Evolutionary conservation across 2,797 vertebrate genomes (phyloP), one percentile per base, ranked within the genome.

Genomic region (Meda fulgida): DNA sequence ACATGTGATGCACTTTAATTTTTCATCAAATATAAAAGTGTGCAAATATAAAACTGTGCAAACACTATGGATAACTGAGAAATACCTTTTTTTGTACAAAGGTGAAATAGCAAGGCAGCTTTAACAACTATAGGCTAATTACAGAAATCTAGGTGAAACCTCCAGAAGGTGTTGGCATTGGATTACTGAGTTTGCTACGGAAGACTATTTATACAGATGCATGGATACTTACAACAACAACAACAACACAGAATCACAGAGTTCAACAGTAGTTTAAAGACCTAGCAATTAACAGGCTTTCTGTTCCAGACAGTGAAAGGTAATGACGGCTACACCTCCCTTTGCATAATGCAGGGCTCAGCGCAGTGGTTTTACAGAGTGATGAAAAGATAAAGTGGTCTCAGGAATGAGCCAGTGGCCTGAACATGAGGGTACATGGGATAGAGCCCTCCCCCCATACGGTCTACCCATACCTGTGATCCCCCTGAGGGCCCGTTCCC

Each of bases 401-500:
- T 90, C 80, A 93, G 89, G 94, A 94, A 94, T 95, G 93, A 94
- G 93, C 94, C 93, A 93, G 93, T 91, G 93, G 91, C 90, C 92
- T 90, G 92, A 87, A 90, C 90, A 87, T 90, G 87, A 91, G 91
- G 91, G 91, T 89, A 86, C 72, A 82, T 31, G 73, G 78, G 65
- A 77, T 80, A 89, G 88, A 89, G 87, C 89, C 89, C 85, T 21
- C 26, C 82, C 72, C 73, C 86, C 85, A 84, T 87, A 87, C 75
- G 73, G 88, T 91, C 92, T 83, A 90, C 91, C 91, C 87, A 91
- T 86, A 92, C 89, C 93, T 95, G 95, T 87, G 94, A 95, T 94
- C 92, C 89, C 92, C 95, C 93, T 89, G 87, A 16, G 93, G 95
- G 91, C 86, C 90, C 87, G 93, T 96, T 96, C 95, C 95, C 95